A percentile compares a stretch with the other conserved stretches of the same genome.
Evolutionary conservation across 1,140 invertebrate species (phyloP).

Genomic region (Procambarus virginalis): DNA sequence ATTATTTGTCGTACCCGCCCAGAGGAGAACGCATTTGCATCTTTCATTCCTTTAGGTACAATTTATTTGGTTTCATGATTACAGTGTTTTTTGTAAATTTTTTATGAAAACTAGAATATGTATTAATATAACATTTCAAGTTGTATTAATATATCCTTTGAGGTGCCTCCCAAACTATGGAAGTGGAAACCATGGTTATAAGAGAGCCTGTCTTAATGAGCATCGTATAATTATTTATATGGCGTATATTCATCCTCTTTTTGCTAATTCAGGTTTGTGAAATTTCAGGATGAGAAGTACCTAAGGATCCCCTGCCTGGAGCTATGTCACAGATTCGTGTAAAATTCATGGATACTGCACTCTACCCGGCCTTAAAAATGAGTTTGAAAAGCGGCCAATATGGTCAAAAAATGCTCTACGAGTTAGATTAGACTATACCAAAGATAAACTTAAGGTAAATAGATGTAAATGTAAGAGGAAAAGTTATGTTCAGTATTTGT

Average conservation of each 20-base stretch:
- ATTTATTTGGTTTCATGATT: no score
- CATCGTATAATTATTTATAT: neutral
- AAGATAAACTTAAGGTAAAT: conserved; percentile 70
- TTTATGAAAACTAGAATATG: no score
- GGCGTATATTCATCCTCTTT: neutral
- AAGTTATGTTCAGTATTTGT: neutral
- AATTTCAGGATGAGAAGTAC: conserved; percentile 65
- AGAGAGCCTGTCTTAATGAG: no score
- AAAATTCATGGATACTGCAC: conserved; percentile 69
- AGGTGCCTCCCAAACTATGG: no score
- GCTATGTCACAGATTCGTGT: conserved; percentile 69
- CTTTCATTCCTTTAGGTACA: conserved; percentile 72
- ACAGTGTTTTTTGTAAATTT: no score
- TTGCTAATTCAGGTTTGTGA: neutral
- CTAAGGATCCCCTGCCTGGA: conserved; percentile 66
- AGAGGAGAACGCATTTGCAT: conserved; percentile 78
- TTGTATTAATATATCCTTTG: no score
- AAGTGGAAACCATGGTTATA: no score
- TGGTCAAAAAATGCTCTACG: conserved; percentile 63
- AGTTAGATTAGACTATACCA: conserved; percentile 53
- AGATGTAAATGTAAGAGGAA: neutral
- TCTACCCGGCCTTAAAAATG: conserved; percentile 64
- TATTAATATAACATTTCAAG: no score
- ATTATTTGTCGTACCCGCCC: conserved; percentile 77
- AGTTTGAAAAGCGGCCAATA: conserved; percentile 68